Base-by-base conservation (phyloP, 2,888 invertebrate genomes). In the Xestia xanthographa region DNA sequence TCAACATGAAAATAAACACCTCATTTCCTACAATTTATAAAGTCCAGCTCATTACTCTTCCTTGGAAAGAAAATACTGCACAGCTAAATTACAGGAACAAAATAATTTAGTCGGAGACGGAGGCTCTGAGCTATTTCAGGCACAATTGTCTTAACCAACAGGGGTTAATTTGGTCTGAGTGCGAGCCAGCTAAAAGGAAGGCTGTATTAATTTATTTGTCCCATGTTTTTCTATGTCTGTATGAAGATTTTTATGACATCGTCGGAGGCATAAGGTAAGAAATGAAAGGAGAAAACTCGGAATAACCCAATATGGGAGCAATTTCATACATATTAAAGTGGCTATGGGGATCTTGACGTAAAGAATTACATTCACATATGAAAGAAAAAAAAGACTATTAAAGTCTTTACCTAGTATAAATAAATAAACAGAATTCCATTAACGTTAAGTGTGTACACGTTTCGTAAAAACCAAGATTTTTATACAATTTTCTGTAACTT, bases 181-280 rank as follows among this genome's bases (percentile, higher is more conserved):
- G n/a, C 48, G 14, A 75, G 41, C 58, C 34, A 22, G 38, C 73
- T 34, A 43, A 72, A 66, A 29, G 41, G 14, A 63, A 70, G 43
- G 26, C 26, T 63, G 75, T 85, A 81, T 82, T 75, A 82, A 85
- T 85, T 82, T 66, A 82, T 82, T 75, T 75, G 62, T 41, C 58
- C 38, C 50, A 66, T 66, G 56, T 82, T 34, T 45, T 38, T 62
- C 38, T 41, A 66, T 50, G 56, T 34, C 58, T 68, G 41, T 65
- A 75, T 56, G 38, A 75, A 63, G 67, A 70, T 75, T 68, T 67
- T 72, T 76, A 67, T 72, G 72, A 63, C 45, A 45, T n/a, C 17
- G 43, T 62, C 20, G 41, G 62, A 58, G 34, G n/a, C 60, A 62
- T 65, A 58, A 66, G 45, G 22, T 41, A 69, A 22, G 38, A 22